Percentiles rank a stretch among this genome's conserved stretches.
Evolutionary conservation across 2,888 invertebrate genomes (phyloP).

Genomic region (Barypeithes pellucidus): DNA sequence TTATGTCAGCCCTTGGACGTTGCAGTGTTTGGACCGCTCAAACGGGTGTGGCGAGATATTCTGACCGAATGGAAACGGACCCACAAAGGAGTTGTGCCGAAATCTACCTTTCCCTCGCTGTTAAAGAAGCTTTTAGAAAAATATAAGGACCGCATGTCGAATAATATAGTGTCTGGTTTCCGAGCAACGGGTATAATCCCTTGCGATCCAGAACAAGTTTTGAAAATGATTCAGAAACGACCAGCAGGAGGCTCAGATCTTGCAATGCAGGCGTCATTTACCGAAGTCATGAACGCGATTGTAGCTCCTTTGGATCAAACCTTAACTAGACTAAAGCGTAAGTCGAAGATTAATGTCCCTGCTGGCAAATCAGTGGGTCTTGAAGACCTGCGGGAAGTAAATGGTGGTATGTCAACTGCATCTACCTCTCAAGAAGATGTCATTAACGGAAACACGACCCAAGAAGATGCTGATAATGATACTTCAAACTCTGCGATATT

Average conservation of each 20-base stretch:
- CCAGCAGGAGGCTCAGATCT: neutral
- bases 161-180: slow-evolving; percentile 11
- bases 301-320: slow-evolving; percentile 5
- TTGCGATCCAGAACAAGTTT: slow-evolving; percentile 4
- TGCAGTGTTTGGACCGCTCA: slow-evolving; percentile 5
- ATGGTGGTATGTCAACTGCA: neutral
- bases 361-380: slow-evolving; percentile 1
- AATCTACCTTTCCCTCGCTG: neutral
- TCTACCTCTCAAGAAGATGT: neutral
- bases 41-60: neutral
- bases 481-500: neutral
- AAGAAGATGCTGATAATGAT: neutral
- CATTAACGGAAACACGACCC: neutral
- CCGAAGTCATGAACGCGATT: slow-evolving; percentile 4
- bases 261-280: neutral
- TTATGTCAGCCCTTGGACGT: slow-evolving; percentile 36
- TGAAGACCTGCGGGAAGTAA: slow-evolving; percentile 1
- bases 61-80: slow-evolving; percentile 10
- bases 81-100: neutral
- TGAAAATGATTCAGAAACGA: slow-evolving; percentile 1
- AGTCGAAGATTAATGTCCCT: slow-evolving; percentile 3
- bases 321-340: neutral
- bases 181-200: slow-evolving; percentile 8
- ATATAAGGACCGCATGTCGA: neutral
- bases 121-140: slow-evolving; percentile 5